Percentiles rank a stretch among this genome's conserved stretches.
phyloP scores from a whole-genome alignment of 35 echinoderm and acorn worm species.

The Apostichopus japonicus region DNA sequence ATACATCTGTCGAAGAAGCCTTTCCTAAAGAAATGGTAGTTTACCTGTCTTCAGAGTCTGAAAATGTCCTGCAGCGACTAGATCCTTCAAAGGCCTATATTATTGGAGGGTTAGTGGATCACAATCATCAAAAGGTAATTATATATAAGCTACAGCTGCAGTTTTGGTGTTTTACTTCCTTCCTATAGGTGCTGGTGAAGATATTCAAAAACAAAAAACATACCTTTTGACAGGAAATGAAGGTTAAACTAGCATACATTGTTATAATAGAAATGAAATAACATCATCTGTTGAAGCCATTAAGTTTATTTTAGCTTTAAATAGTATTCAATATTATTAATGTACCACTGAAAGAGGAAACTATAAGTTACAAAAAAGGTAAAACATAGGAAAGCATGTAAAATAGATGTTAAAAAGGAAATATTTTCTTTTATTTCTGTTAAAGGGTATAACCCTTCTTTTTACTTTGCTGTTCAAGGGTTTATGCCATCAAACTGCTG shows the following conservation, averaged over 20 bases:
- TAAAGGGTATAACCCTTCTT: not conserved
- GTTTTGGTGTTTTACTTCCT: no score
- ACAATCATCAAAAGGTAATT: constrained; percentile 94
- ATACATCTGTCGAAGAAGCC: constrained; percentile 39
- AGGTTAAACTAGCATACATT: no score
- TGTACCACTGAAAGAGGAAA: not conserved
- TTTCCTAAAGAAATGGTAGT: constrained; percentile 79
- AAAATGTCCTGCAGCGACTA: constrained; percentile 73
- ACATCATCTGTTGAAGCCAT: no score
- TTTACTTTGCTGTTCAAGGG: constrained; percentile 49
- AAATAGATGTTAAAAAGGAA: no score
- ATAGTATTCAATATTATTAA: not conserved
- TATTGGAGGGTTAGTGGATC: constrained; percentile 95
- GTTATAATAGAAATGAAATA: no score
- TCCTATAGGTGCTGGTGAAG: no score
- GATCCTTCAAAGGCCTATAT: constrained; percentile 81
- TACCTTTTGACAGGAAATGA: no score
- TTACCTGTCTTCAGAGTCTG: constrained; percentile 90
- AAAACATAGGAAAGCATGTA: no score
- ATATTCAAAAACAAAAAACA: no score
- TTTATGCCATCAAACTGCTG: constrained; percentile 66
- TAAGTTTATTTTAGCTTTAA: no score
- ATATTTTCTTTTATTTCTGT: not conserved
- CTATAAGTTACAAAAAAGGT: no score
- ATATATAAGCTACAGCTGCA: no score